phyloP scores from a whole-genome alignment of 2,797 vertebrate genomes.

The Tokudaia muenninki region DNA sequence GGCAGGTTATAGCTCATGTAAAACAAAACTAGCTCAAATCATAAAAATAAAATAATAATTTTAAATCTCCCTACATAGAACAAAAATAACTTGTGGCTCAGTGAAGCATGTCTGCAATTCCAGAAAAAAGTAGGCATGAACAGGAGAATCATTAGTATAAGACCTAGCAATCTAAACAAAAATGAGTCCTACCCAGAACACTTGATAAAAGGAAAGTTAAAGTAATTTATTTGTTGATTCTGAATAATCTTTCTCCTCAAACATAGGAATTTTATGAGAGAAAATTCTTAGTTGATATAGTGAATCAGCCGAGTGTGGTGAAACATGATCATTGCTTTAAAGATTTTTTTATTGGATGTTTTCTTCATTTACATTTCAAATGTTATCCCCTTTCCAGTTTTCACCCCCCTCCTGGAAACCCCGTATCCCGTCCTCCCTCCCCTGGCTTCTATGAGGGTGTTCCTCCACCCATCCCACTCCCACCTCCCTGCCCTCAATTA shows the following conservation, averaged over 20 bases:
- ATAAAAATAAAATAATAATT: background rate
- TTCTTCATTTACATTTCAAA: too few relatives aligned
- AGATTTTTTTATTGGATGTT: background rate
- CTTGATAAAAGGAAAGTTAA: background rate
- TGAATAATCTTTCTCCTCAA: background rate
- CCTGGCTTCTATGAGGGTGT: too few relatives aligned
- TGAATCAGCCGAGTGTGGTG: background rate
- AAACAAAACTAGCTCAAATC: slow-evolving; percentile 40
- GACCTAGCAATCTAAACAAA: background rate
- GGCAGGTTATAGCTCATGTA: background rate
- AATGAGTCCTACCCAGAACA: background rate
- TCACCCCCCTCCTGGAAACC: too few relatives aligned
- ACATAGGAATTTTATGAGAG: background rate
- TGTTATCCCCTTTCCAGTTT: too few relatives aligned
- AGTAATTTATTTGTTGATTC: background rate
- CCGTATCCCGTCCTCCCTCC: too few relatives aligned
- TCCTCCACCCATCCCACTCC: too few relatives aligned
- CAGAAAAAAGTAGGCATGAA: too few relatives aligned
- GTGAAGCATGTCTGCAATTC: background rate
- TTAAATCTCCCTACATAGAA: background rate
- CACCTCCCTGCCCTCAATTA: too few relatives aligned
- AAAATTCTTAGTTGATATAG: background rate
- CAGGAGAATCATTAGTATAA: background rate
- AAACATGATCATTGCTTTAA: background rate
- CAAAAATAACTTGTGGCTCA: background rate